Evolutionary conservation across 2,113 vertebrate genomes (phyloP).

Genomic region (Thalassarche chlororhynchos): DNA sequence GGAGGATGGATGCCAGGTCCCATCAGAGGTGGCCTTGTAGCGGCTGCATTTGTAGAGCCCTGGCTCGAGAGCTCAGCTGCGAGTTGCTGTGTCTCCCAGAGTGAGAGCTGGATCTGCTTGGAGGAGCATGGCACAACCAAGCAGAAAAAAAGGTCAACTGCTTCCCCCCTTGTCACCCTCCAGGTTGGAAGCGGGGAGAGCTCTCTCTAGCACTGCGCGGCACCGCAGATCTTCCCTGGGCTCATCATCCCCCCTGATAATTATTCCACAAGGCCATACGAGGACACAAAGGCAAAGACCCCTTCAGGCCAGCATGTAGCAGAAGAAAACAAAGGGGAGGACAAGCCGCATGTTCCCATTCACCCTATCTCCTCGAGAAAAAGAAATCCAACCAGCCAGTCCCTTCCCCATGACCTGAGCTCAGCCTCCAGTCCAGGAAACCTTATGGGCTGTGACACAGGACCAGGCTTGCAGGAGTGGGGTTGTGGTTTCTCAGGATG

Average conservation of each 20-base stretch:
- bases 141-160: neutral
- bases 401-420: neutral
- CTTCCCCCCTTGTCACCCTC: neutral
- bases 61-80: neutral
- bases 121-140: neutral
- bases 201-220: accelerated
- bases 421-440: neutral
- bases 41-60: neutral
- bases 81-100: accelerated
- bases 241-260: neutral
- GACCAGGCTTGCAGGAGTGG: neutral
- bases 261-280: neutral
- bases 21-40: neutral
- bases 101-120: neutral
- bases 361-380: neutral
- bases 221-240: neutral
- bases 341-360: accelerated
- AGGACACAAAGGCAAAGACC: neutral
- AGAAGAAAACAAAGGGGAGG: neutral
- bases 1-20: neutral
- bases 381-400: neutral
- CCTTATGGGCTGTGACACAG: neutral
- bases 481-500: neutral
- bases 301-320: neutral
- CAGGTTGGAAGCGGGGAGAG: neutral